A percentile compares a stretch with the other conserved stretches of the same genome.
phyloP scores from a whole-genome alignment of 1,140 invertebrate species.

The Portunus trituberculatus region DNA sequence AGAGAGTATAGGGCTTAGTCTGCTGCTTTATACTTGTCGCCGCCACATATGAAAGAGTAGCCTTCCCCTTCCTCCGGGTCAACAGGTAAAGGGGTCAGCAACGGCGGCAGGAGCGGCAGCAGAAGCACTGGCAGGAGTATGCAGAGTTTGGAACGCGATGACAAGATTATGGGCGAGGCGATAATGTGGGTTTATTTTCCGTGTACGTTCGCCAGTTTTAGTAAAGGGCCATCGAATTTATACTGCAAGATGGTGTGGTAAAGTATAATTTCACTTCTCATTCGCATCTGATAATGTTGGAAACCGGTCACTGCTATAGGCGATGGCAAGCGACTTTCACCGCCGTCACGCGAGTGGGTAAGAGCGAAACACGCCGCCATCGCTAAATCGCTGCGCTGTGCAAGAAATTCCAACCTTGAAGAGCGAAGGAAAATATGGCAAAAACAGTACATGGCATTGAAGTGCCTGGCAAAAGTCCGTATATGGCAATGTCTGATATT shows the following conservation, averaged over 20 bases:
- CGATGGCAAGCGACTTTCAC: background rate
- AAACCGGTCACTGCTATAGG: background rate
- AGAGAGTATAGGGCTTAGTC: background rate
- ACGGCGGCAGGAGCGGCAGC: background rate
- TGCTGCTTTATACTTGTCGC: background rate
- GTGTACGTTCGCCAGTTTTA: conserved; percentile 27
- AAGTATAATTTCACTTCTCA: conserved; percentile 45
- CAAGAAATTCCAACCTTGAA: background rate
- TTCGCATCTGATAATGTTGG: background rate
- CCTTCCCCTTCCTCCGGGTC: background rate
- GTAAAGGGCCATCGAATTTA: conserved; percentile 12
- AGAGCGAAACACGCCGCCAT: background rate
- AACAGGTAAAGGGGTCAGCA: background rate
- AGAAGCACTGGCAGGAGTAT: background rate
- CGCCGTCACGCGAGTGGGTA: background rate
- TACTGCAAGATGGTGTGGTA: conserved; percentile 18
- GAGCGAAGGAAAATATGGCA: background rate
- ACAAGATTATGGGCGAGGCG: conserved; percentile 13
- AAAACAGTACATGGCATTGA: background rate
- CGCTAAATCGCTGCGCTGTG: background rate
- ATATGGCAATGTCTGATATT: background rate
- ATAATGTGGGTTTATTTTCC: background rate
- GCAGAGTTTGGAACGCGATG: background rate
- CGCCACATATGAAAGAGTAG: background rate
- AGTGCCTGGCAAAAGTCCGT: background rate